These are phyloP conservation scores for Abrostola triplasia DNA, from an alignment of 2,888 invertebrate species.

Conservation along the genomic window DNA sequence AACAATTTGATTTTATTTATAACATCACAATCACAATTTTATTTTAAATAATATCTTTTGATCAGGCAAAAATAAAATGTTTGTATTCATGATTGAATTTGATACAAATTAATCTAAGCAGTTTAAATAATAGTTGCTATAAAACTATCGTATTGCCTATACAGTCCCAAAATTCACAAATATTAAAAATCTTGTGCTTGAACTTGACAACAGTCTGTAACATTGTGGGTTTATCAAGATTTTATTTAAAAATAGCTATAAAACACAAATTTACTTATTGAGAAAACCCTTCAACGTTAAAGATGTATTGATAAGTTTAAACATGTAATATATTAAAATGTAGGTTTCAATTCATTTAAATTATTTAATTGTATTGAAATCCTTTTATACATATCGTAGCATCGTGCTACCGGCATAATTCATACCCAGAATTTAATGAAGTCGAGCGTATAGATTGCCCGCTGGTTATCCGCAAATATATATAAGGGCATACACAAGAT, in stretches of 20 bases:
- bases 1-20: constrained; percentile 33
- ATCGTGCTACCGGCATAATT: too few species aligned
- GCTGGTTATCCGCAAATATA: not conserved
- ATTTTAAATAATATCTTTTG: constrained; percentile 38
- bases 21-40: constrained; percentile 41
- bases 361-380: too few species aligned
- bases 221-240: not conserved
- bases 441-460: not conserved
- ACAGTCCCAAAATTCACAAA: constrained; percentile 50
- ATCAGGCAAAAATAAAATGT: constrained; percentile 35
- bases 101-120: constrained; percentile 43
- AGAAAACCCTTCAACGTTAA: too few species aligned
- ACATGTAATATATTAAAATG: constrained; percentile 17
- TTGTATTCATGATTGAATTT: constrained; percentile 32
- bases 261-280: too few species aligned
- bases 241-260: not conserved
- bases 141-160: constrained; percentile 49
- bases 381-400: too few species aligned
- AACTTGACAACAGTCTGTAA: not conserved
- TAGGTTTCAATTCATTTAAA: too few species aligned
- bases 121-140: constrained; percentile 29
- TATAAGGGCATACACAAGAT: not conserved
- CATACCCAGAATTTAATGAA: too few species aligned
- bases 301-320: too few species aligned
- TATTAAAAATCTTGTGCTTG: constrained; percentile 43